Percentiles rank a stretch among this genome's conserved stretches.
phyloP scores from a whole-genome alignment of 2,797 vertebrate species.

The Glossophaga mutica region DNA sequence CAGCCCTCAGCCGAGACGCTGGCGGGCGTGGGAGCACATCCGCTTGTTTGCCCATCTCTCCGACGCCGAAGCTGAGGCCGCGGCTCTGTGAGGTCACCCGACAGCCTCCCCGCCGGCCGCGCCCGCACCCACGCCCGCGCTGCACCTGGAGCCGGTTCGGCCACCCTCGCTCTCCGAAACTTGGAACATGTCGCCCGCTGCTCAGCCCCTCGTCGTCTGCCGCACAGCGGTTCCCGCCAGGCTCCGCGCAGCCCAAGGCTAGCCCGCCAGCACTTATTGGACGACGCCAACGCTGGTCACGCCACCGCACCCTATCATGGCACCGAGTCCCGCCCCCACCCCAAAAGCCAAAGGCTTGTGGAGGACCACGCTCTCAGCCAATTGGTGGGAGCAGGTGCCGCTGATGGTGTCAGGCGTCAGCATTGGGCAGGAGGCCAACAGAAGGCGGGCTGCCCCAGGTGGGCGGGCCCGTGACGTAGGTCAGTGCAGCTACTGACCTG shows the following conservation, averaged over 20 bases:
- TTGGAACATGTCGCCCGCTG: constrained; percentile 86
- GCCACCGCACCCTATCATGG: background rate
- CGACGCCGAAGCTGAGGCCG: background rate
- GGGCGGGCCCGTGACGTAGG: background rate
- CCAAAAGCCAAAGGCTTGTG: rapidly evolving
- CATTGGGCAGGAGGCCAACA: background rate
- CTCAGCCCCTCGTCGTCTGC: background rate
- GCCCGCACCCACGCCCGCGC: background rate
- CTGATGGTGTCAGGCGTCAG: rapidly evolving
- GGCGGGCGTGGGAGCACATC: background rate
- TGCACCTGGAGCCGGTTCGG: constrained; percentile 90
- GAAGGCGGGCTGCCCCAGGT: background rate
- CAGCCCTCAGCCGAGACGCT: background rate
- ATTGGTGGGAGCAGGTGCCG: background rate
- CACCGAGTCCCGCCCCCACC: rapidly evolving
- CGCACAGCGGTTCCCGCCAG: rapidly evolving
- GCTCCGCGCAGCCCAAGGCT: background rate
- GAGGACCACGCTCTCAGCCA: too few species aligned
- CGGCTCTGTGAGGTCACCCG: background rate
- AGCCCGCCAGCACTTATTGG: constrained; percentile 13
- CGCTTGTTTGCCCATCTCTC: background rate
- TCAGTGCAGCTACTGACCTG: rapidly evolving
- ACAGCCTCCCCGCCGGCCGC: background rate
- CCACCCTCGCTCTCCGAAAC: constrained; percentile 77
- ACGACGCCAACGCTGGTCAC: rapidly evolving